phyloP scores from a whole-genome alignment of 2,888 invertebrate species.

The Platycnemis pennipes region DNA sequence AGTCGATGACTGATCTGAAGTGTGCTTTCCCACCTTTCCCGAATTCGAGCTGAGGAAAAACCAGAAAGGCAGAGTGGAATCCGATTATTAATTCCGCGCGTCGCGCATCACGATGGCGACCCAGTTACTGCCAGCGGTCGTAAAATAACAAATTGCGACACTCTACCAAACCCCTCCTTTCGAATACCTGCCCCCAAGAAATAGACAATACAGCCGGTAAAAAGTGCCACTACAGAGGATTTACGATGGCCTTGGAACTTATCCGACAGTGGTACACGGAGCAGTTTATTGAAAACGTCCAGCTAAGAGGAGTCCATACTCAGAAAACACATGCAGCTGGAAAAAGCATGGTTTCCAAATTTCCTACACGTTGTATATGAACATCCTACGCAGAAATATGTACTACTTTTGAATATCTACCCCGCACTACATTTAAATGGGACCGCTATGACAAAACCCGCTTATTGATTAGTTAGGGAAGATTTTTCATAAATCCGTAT shows the following conservation, averaged over 20 bases:
- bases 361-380: too few relatives aligned
- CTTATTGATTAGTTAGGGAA: too few relatives aligned
- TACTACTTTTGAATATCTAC: too few relatives aligned
- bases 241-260: not conserved
- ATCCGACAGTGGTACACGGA: not conserved
- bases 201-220: not conserved
- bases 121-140: not conserved
- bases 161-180: not conserved
- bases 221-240: not conserved
- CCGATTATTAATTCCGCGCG: slow-evolving; percentile 22
- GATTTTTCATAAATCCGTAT: too few relatives aligned
- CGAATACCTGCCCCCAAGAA: not conserved
- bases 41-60: not conserved
- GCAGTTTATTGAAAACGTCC: not conserved
- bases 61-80: not conserved
- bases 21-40: not conserved
- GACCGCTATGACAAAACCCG: too few relatives aligned
- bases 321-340: not conserved
- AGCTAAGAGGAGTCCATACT: not conserved
- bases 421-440: too few relatives aligned
- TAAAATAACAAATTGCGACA: slow-evolving; percentile 29
- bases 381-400: too few relatives aligned
- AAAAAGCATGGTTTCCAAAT: not conserved
- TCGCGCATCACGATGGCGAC: slow-evolving; percentile 22
- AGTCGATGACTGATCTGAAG: not conserved